These are phyloP conservation scores for Dicentrarchus labrax DNA, from an alignment of 2,113 vertebrate genomes.

Conservation along the genomic window DNA sequence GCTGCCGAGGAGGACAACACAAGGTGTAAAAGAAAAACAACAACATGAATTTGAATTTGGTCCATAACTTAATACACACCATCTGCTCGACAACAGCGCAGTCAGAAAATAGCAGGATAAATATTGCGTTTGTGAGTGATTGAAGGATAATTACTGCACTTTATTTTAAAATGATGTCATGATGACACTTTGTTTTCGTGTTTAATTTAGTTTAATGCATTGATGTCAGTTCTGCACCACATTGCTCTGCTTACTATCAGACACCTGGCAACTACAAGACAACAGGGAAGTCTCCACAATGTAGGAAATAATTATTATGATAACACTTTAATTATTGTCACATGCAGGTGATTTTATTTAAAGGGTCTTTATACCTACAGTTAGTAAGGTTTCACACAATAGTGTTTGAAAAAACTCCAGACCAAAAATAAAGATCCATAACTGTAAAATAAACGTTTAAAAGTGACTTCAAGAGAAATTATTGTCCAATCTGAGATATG, in stretches of 20 bases:
- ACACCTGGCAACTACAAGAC: no score
- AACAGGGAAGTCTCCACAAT: background rate
- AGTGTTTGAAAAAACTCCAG: no score
- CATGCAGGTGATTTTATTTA: no score
- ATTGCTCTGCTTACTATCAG: background rate
- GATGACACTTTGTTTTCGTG: background rate
- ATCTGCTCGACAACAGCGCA: constrained; percentile 17
- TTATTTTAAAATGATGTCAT: background rate
- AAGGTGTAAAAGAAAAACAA: background rate
- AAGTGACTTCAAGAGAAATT: no score
- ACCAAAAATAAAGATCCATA: no score
- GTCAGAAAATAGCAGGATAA: background rate
- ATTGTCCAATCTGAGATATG: no score
- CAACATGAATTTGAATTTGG: constrained; percentile 2
- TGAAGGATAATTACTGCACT: background rate
- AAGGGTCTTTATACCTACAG: no score
- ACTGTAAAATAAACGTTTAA: no score
- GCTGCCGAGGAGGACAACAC: constrained; percentile 7
- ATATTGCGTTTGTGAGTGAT: background rate
- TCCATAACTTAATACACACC: background rate
- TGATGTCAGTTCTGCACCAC: background rate
- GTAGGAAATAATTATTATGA: background rate
- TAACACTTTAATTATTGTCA: no score
- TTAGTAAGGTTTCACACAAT: no score
- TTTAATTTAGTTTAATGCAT: background rate